These are phyloP conservation scores for Erythrocercus mccallii DNA, from an alignment of 2,113 vertebrate genomes.

Conservation along the genomic window DNA sequence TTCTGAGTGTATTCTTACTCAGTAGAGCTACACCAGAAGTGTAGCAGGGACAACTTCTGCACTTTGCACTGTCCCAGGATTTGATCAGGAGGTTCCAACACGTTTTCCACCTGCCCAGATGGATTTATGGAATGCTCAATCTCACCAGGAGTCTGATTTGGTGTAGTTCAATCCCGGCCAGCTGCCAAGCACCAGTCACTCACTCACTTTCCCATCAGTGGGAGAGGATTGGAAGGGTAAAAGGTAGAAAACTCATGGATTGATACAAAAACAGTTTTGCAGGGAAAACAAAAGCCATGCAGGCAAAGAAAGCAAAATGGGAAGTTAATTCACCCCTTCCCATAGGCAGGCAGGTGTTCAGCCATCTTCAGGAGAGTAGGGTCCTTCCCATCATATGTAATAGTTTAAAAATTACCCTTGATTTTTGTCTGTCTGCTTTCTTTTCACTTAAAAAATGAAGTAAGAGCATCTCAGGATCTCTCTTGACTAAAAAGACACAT, in stretches of 20 bases:
- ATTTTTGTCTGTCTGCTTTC: background rate
- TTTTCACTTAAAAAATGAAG: background rate
- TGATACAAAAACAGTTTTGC: background rate
- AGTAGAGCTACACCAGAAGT: background rate
- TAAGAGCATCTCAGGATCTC: background rate
- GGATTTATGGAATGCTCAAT: background rate
- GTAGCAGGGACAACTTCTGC: background rate
- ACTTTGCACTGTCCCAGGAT: background rate
- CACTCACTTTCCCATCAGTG: too few relatives aligned
- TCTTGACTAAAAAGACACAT: background rate
- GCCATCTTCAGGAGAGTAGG: background rate
- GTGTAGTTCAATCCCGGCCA: background rate
- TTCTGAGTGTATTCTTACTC: background rate
- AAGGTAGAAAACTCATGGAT: background rate
- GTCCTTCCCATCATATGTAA: too few relatives aligned
- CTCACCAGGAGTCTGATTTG: background rate
- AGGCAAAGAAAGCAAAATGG: accelerated
- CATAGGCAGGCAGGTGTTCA: background rate
- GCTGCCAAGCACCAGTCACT: background rate
- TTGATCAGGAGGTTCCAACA: background rate
- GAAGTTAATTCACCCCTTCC: background rate
- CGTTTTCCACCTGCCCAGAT: background rate
- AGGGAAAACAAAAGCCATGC: background rate
- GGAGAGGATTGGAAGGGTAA: background rate
- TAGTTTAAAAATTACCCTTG: background rate